A percentile compares a stretch with the other conserved stretches of the same genome.
Conservation (phyloP, 2,113 vertebrate species). For the Phylloscopus trochilus region DNA sequence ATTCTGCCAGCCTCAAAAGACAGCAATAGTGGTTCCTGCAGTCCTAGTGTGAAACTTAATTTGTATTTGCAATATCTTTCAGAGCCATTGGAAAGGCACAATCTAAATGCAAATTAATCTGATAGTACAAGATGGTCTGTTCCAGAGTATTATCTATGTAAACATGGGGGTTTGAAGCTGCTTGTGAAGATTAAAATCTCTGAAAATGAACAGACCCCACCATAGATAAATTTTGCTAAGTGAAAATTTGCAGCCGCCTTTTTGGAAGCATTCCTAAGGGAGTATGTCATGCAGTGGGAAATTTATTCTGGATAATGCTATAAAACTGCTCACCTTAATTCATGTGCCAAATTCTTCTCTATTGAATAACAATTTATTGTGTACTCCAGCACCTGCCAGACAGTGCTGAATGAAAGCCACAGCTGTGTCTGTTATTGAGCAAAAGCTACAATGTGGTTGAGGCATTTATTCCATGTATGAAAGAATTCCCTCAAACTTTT, state of each 20-base stretch:
- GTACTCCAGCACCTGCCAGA: slow-evolving; percentile 30
- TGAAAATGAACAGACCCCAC: slow-evolving; percentile 4
- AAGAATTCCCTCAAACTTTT: neutral
- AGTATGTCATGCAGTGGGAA: slow-evolving; percentile 57
- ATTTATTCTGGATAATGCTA: slow-evolving; percentile 50
- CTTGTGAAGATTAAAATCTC: slow-evolving; percentile 15
- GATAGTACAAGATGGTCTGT: neutral
- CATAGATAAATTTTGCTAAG: slow-evolving; percentile 20
- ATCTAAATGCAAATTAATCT: slow-evolving; percentile 11
- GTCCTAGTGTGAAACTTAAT: neutral
- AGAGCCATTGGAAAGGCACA: neutral
- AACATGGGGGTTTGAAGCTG: neutral
- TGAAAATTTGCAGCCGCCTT: slow-evolving; percentile 8
- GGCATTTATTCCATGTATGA: neutral
- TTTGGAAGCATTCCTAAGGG: slow-evolving; percentile 62
- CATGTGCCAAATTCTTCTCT: slow-evolving; percentile 59
- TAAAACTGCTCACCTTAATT: slow-evolving; percentile 64
- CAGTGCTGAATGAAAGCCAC: slow-evolving; percentile 54
- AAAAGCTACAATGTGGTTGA: neutral
- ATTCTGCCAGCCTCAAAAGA: neutral
- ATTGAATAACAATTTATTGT: slow-evolving; percentile 50
- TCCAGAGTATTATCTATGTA: neutral
- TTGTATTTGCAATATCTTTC: neutral
- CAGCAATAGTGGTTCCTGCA: neutral
- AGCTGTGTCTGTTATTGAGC: neutral